A percentile compares a stretch with the other conserved stretches of the same genome.
Conservation (phyloP, 1,140 invertebrate species). For the Andricus grossulariae region DNA sequence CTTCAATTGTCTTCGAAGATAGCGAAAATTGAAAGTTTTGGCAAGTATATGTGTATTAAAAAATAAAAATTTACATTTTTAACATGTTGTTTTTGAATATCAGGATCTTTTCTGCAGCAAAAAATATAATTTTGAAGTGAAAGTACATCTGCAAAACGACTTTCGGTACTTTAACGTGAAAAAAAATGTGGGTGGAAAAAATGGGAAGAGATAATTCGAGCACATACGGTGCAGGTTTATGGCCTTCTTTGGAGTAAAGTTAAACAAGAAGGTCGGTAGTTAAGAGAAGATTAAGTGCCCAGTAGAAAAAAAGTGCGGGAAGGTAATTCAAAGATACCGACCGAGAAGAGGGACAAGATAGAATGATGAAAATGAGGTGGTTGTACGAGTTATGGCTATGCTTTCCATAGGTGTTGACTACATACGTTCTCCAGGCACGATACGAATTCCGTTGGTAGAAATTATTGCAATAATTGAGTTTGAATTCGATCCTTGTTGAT, state of each 20-base stretch:
- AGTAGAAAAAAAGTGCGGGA: conserved; percentile 29
- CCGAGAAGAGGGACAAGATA: conserved; percentile 26
- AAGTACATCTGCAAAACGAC: not conserved
- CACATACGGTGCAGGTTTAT: conserved; percentile 14
- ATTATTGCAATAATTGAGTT: not conserved
- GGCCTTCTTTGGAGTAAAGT: conserved; percentile 21
- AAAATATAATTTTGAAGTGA: not conserved
- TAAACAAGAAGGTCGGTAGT: conserved; percentile 28
- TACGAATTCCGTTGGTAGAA: not conserved
- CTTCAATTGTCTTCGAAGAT: no score
- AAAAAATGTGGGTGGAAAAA: not conserved
- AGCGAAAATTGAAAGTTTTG: no score
- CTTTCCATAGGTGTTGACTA: conserved; percentile 28
- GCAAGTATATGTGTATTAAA: no score
- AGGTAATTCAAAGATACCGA: conserved; percentile 22
- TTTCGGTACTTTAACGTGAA: not conserved
- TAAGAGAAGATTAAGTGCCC: conserved; percentile 30
- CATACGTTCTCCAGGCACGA: not conserved
- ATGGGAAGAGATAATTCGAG: conserved; percentile 16
- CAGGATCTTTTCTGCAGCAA: not conserved
- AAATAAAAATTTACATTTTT: no score
- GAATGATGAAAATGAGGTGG: conserved; percentile 24
- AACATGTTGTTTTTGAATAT: no score
- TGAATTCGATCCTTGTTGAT: no score
- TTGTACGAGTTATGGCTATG: conserved; percentile 20